Percentiles rank a stretch among this genome's conserved stretches.
Evolutionary conservation across 2,797 vertebrate genomes (phyloP).

Genomic region (Sandelia bainsii): DNA sequence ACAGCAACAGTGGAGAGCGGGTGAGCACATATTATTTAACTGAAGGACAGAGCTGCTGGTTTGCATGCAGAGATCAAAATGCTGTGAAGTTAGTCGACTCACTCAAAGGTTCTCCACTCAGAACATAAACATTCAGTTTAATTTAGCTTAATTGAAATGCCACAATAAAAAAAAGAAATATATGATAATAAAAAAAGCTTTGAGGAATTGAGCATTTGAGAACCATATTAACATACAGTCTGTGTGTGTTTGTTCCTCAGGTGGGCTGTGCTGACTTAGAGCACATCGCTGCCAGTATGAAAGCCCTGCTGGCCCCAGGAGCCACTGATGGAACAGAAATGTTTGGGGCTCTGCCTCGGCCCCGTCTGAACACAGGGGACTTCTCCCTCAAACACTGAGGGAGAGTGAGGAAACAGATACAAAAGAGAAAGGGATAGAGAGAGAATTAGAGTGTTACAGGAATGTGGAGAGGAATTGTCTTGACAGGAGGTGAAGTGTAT

Average conservation of each 20-base stretch:
- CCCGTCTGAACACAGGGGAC: constrained; percentile 93
- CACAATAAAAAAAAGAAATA: neutral
- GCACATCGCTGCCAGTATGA: constrained; percentile 93
- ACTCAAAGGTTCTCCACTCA: too few species aligned
- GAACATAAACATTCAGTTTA: too few species aligned
- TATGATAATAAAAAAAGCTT: neutral
- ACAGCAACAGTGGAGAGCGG: constrained; percentile 77
- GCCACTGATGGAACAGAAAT: constrained; percentile 92
- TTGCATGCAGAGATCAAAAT: neutral
- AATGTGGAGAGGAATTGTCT: neutral
- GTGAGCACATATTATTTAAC: constrained; percentile 46
- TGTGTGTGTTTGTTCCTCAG: constrained; percentile 64
- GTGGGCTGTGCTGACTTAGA: constrained; percentile 91
- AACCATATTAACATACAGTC: neutral
- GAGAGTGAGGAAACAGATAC: neutral
- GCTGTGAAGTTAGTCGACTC: neutral
- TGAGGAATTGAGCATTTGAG: neutral
- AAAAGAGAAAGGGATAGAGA: neutral
- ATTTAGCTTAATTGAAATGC: too few species aligned
- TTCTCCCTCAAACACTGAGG: constrained; percentile 88
- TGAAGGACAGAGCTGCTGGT: neutral
- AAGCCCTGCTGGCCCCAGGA: constrained; percentile 89
- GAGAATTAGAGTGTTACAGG: constrained; percentile 2
- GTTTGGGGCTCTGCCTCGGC: constrained; percentile 92
- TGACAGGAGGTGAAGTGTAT: constrained; percentile 2